Evolutionary conservation across 64 coral and sea anemone species (phyloP), one percentile per base, ranked within the genome.

Genomic region (Montipora cactus): DNA sequence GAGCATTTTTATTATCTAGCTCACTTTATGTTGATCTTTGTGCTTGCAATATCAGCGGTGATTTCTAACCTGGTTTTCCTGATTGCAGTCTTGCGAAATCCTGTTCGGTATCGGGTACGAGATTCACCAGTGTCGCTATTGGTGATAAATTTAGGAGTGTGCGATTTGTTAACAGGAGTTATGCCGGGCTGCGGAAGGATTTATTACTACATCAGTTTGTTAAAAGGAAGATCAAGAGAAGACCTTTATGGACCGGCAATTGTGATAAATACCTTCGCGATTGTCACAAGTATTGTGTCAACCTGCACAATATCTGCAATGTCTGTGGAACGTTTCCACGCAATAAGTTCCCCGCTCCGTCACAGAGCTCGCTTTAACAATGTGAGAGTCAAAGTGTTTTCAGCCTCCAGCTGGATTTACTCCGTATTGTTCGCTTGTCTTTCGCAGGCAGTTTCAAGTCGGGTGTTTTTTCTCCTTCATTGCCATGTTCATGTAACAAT

Each of bases 271-370:
- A 4, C 12, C 28, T 2, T 57, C 49, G 55, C 3, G 9, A 55
- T 81, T 81, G 23, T 62, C 0, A 28, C 55, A 61, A 81, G 61
- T 14, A 62, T 81, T 55, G 79, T 62, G 52, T 81, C 79, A 0
- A 59, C 79, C 61, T 59, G 79, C 7, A 81, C 79, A 8, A 81
- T 81, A 11, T 4, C 79, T 28, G 79, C 21, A 22, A 62, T 81
- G 79, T 81, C 79, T 81, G 59, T 81, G 6, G 79, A 81, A 13
- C 79, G 79, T 62, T 62, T 61, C 3, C 61, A 59, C 9, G 52
- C 52, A 11, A 52, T 81, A 19, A 46, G 52, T 4, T 62, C 52
- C 52, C 79, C 79, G 3, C 20, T 62, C 44, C 79, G 57, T 10
- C 61, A 81, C 79, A 81, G 20, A 44, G 12, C 22, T 0, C 12